Evolutionary conservation across 64 coral and sea anemone genomes (phyloP).

Genomic region (Anthopleura sola): DNA sequence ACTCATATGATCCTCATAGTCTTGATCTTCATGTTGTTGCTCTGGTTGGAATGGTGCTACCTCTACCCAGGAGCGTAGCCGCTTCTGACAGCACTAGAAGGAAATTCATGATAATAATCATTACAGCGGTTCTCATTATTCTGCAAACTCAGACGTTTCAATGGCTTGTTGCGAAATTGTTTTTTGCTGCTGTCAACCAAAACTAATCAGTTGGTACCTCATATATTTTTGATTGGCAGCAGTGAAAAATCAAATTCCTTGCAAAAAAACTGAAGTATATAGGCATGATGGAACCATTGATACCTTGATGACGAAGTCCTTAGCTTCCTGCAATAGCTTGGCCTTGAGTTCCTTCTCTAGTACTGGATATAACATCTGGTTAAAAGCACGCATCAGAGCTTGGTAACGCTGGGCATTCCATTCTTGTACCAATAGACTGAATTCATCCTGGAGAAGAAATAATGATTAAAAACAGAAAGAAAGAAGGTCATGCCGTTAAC

Average conservation of each 20-base stretch:
- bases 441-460: slow-evolving; percentile 77
- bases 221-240: too few species aligned
- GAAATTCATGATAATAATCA: not conserved
- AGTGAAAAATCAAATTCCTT: too few species aligned
- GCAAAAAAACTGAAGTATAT: too few species aligned
- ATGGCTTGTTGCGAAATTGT: too few species aligned
- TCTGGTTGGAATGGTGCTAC: slow-evolving; percentile 93
- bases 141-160: too few species aligned
- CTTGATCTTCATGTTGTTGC: slow-evolving; percentile 80
- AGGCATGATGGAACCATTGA: not conserved
- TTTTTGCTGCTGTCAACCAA: too few species aligned
- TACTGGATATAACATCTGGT: slow-evolving; percentile 90
- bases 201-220: too few species aligned
- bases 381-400: slow-evolving; percentile 81
- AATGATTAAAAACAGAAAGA: too few species aligned
- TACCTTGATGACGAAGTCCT: slow-evolving; percentile 86
- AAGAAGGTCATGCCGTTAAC: too few species aligned
- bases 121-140: not conserved
- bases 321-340: slow-evolving; percentile 80
- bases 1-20: slow-evolving; percentile 60
- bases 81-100: slow-evolving; percentile 26
- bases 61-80: slow-evolving; percentile 71
- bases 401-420: slow-evolving; percentile 94
- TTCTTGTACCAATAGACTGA: slow-evolving; percentile 92
- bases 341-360: slow-evolving; percentile 92